Evolutionary conservation across 2,797 vertebrate species (phyloP).

Genomic region (Halcyon chelicuti): DNA sequence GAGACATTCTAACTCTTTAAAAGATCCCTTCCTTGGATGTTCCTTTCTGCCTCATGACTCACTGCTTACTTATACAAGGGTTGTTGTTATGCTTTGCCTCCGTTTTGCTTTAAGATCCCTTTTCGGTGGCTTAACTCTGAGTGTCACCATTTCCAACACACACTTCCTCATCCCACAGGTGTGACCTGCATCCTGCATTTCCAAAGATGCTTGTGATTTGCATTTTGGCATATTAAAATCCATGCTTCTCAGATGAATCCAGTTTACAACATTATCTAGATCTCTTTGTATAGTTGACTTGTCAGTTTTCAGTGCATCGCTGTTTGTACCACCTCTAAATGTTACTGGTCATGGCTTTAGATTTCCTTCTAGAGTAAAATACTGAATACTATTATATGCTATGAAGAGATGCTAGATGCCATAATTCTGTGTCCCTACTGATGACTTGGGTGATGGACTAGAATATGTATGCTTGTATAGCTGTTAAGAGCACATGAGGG

Average conservation of each 20-base stretch:
- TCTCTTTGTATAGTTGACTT: not conserved
- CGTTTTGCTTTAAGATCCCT: not conserved
- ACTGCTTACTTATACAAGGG: not conserved
- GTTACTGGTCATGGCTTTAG: not conserved
- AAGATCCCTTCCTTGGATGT: not conserved
- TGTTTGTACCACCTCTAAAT: not conserved
- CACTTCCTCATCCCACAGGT: not conserved
- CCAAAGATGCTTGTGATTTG: not conserved
- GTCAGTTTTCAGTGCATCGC: not conserved
- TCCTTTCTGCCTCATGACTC: not conserved
- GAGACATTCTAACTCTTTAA: not conserved
- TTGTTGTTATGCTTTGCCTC: not conserved
- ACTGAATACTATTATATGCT: not conserved
- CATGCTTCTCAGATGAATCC: not conserved
- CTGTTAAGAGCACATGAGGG: not conserved
- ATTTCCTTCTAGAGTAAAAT: not conserved
- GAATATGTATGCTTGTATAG: not conserved
- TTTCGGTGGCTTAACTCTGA: not conserved
- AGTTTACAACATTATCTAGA: not conserved
- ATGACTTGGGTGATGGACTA: not conserved
- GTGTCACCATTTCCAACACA: not conserved
- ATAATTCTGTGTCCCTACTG: not conserved
- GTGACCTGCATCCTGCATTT: not conserved
- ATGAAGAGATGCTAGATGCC: not conserved
- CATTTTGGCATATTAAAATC: not conserved